These are phyloP conservation scores for Andricus curvator DNA, from an alignment of 2,888 invertebrate species.

Conservation along the genomic window DNA sequence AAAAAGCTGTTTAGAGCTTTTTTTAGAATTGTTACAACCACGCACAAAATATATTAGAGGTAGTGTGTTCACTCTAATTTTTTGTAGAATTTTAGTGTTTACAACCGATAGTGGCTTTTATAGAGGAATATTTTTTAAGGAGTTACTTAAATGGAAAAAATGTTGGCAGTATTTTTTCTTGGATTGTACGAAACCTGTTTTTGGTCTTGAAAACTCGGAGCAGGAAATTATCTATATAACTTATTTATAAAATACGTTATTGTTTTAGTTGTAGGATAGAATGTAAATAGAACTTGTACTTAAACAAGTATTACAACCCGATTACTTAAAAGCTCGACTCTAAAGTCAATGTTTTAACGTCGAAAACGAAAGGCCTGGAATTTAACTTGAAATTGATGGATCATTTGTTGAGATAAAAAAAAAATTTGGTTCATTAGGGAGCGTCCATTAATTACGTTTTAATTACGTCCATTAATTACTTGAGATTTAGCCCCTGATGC, in stretches of 20 bases:
- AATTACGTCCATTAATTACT: too few species aligned
- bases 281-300: conserved; percentile 39
- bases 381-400: not conserved
- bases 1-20: not conserved
- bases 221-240: not conserved
- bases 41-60: conserved; percentile 9
- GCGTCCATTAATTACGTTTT: too few species aligned
- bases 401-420: too few species aligned
- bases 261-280: conserved; percentile 23
- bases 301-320: conserved; percentile 32
- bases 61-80: not conserved
- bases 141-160: not conserved
- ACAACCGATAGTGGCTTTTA: not conserved
- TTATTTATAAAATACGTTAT: not conserved
- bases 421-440: too few species aligned
- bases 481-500: too few species aligned
- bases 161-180: not conserved
- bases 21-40: conserved; percentile 18
- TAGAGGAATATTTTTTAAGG: not conserved
- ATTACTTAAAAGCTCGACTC: conserved; percentile 31
- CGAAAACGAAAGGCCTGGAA: conserved; percentile 21
- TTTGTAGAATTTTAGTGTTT: not conserved
- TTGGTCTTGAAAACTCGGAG: not conserved
- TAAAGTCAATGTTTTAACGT: conserved; percentile 3
- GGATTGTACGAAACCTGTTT: not conserved